Evolutionary conservation across 2,113 vertebrate species (phyloP), one percentile per base, ranked within the genome.

Genomic region (Heterochromis multidens): DNA sequence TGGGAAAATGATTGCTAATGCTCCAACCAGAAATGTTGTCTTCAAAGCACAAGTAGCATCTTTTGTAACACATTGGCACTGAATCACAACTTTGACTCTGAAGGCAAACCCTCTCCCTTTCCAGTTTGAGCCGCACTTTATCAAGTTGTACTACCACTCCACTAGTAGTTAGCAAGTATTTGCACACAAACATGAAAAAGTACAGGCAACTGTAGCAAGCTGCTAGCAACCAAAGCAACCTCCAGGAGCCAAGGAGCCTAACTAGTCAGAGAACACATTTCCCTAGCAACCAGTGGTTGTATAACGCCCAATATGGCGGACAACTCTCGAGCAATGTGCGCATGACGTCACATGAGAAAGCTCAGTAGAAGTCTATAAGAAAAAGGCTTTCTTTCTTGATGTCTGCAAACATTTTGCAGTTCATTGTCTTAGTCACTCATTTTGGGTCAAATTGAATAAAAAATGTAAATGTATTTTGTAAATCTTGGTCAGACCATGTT

Each of bases 211-310:
- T 11, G 37, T 40, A 10, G 37, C 10, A 40, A 35, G 2, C n/a
- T 0, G 63, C 2, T 67, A 67, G 62, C 7, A 67, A 67, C 37
- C n/a, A 67, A 70, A 70, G 63, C 23, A 49, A 6, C 46, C 37
- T 9, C 0, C 25, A 27, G 40, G 0, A 46, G 14, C 65, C 0
- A 46, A 0, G 0, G 14, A n/a, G n/a, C n/a, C 23, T 70, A 70
- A 27, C 5, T 70, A 25, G 46, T 46, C 40, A 70, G 14, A 27
- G 11, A 70, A 19, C 40, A 1, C 0, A 1, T 70, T 70, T 27
- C 65, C 65, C 65, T 70, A 11, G 37, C 14, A 70, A 46, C 23
- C 23, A 70, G 6, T 46, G 37, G 3, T 11, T 27, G 8, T 19
- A 11, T 27, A 37, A 70, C 37, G 0, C 27, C 37, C 65, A 70